Conservation (phyloP, 2,113 vertebrate species). For the Neotoma lepida region DNA sequence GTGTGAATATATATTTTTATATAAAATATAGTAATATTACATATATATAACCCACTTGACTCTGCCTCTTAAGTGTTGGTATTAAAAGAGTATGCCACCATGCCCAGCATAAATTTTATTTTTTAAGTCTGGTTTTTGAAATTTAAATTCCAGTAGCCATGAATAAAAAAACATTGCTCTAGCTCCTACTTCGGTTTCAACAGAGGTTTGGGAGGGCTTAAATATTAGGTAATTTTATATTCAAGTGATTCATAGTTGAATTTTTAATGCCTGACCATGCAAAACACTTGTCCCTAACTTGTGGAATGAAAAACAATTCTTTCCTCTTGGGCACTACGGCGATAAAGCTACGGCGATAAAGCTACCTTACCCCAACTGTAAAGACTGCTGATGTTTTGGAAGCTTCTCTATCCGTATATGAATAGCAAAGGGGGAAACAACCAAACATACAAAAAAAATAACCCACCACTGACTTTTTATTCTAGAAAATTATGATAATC, state of each 20-base stretch:
- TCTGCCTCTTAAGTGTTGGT: not conserved
- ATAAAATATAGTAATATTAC: too few relatives aligned
- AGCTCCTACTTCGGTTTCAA: slow-evolving; percentile 11
- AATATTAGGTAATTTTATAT: slow-evolving; percentile 3
- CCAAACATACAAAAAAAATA: not conserved
- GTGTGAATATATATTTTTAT: not conserved
- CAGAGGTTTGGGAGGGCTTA: not conserved
- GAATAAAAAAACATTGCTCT: slow-evolving; percentile 24
- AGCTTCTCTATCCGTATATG: not conserved
- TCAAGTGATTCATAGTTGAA: not conserved
- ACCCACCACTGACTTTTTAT: not conserved
- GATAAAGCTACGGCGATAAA: too few relatives aligned
- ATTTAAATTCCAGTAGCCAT: slow-evolving; percentile 47
- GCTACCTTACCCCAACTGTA: slow-evolving; percentile 7
- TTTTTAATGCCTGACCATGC: not conserved
- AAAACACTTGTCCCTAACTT: slow-evolving; percentile 48
- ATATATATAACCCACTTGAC: not conserved
- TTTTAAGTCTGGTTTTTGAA: slow-evolving; percentile 55
- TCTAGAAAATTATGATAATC: slow-evolving; percentile 13
- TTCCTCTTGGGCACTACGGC: not conserved
- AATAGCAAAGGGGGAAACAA: slow-evolving; percentile 41
- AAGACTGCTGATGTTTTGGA: slow-evolving; percentile 19
- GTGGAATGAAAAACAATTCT: not conserved
- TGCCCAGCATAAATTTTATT: slow-evolving; percentile 7
- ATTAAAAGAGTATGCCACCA: not conserved